Evolutionary conservation across 2,113 vertebrate species (phyloP).

Genomic region (Melanerpes aurifrons): DNA sequence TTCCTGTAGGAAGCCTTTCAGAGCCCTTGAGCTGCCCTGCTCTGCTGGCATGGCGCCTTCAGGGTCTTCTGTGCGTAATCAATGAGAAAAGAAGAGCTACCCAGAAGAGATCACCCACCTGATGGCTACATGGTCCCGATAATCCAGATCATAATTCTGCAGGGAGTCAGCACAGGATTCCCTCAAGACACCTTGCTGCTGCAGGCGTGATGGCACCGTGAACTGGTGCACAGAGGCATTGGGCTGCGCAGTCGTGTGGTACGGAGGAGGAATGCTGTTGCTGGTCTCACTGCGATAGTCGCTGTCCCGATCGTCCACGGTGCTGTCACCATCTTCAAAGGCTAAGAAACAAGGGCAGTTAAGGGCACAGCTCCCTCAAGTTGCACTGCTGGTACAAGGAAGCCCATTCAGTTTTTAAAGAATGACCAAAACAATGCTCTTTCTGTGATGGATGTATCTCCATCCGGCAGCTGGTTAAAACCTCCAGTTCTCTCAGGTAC

Average conservation of each 20-base stretch:
- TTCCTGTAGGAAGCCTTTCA: neutral
- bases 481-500: neutral
- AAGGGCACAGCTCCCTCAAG: neutral
- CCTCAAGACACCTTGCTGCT: slow-evolving; percentile 76
- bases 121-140: slow-evolving; percentile 80
- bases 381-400: neutral
- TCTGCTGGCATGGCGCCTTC: neutral
- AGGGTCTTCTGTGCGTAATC: accelerated
- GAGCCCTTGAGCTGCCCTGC: neutral
- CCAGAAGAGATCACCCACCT: slow-evolving; percentile 78
- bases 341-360: slow-evolving; percentile 77
- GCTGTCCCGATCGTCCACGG: slow-evolving; percentile 94
- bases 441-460: neutral
- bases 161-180: slow-evolving; percentile 85
- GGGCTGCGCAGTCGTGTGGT: slow-evolving; percentile 90
- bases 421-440: neutral
- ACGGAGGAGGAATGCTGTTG: slow-evolving; percentile 89
- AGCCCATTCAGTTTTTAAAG: neutral
- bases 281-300: slow-evolving; percentile 98
- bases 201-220: slow-evolving; percentile 79
- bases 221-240: slow-evolving; percentile 95
- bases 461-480: neutral
- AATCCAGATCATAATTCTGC: slow-evolving; percentile 87
- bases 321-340: slow-evolving; percentile 94
- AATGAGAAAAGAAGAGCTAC: neutral